Conservation (phyloP, 2,888 invertebrate species). For the Leptopterna dolabrata region DNA sequence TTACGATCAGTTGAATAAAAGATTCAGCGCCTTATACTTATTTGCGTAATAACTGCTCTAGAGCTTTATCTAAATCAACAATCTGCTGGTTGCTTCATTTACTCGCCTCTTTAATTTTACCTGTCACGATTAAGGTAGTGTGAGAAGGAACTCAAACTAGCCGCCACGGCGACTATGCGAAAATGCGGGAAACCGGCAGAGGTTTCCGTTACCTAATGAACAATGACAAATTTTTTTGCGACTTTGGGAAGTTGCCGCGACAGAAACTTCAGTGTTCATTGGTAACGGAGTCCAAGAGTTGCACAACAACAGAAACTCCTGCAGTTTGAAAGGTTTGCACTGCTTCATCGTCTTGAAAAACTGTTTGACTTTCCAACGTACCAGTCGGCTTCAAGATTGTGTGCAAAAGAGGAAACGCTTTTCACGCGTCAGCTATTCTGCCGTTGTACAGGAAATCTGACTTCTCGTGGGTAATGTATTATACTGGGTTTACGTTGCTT, state of each 20-base stretch:
- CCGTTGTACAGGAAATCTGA: too few relatives aligned
- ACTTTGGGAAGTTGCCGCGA: neutral
- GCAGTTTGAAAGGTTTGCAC: neutral
- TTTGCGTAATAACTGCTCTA: too few relatives aligned
- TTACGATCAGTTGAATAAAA: too few relatives aligned
- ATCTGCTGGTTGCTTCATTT: too few relatives aligned
- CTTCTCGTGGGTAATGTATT: too few relatives aligned
- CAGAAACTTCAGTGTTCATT: neutral
- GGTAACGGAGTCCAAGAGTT: neutral
- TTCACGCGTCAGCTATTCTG: neutral
- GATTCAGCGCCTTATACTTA: too few relatives aligned
- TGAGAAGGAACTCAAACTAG: neutral
- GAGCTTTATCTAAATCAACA: too few relatives aligned
- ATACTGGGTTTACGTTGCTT: too few relatives aligned
- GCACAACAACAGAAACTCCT: neutral
- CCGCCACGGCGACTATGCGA: neutral
- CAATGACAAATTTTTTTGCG: slow-evolving; percentile 1
- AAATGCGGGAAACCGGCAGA: neutral
- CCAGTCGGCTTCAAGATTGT: neutral
- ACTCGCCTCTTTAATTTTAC: too few relatives aligned
- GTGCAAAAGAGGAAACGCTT: neutral
- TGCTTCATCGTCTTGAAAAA: neutral
- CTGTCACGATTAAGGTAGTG: neutral
- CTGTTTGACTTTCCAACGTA: neutral
- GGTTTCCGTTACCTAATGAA: neutral